Evolutionary conservation across 1,140 invertebrate genomes (phyloP).

Genomic region (Lepeophtheirus salmonis): DNA sequence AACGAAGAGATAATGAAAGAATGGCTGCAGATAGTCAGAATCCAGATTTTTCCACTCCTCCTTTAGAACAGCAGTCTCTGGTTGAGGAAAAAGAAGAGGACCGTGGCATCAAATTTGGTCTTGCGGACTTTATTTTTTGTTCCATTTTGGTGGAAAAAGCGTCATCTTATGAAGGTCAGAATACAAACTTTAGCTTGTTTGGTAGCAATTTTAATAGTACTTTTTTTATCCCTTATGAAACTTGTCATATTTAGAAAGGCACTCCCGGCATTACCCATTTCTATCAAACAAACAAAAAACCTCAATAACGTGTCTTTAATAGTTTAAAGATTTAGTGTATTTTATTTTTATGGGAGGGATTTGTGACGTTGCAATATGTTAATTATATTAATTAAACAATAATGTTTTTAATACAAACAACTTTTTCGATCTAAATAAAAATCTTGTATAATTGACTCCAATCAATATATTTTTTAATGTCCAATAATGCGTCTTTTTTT

Average conservation of each 20-base stretch:
- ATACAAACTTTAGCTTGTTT: conserved; percentile 94
- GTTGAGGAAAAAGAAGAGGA: conserved; percentile 14
- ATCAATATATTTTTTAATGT: too few relatives aligned
- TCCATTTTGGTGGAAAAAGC: conserved; percentile 96
- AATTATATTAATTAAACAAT: too few relatives aligned
- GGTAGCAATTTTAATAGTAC: conserved; percentile 77
- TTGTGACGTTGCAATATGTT: too few relatives aligned
- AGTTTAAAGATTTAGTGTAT: too few relatives aligned
- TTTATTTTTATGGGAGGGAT: too few relatives aligned
- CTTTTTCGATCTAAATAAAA: too few relatives aligned
- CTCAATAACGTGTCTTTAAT: too few relatives aligned
- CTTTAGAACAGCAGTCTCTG: conserved; percentile 24
- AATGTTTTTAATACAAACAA: too few relatives aligned
- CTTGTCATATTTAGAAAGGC: conserved; percentile 92
- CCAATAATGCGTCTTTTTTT: too few relatives aligned
- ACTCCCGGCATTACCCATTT: conserved; percentile 88
- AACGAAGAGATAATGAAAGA: conserved; percentile 9
- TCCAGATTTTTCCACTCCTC: neutral
- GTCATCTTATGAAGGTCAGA: conserved; percentile 98
- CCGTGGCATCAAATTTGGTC: conserved; percentile 85
- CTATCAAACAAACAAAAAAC: too few relatives aligned
- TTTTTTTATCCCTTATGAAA: conserved; percentile 79
- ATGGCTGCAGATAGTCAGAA: neutral
- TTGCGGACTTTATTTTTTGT: conserved; percentile 99
- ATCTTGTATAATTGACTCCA: too few relatives aligned